A percentile compares a stretch with the other conserved stretches of the same genome.
These are phyloP conservation scores for Petrocephalus zakoni DNA, from an alignment of 2,113 vertebrate species.

Conservation along the genomic window DNA sequence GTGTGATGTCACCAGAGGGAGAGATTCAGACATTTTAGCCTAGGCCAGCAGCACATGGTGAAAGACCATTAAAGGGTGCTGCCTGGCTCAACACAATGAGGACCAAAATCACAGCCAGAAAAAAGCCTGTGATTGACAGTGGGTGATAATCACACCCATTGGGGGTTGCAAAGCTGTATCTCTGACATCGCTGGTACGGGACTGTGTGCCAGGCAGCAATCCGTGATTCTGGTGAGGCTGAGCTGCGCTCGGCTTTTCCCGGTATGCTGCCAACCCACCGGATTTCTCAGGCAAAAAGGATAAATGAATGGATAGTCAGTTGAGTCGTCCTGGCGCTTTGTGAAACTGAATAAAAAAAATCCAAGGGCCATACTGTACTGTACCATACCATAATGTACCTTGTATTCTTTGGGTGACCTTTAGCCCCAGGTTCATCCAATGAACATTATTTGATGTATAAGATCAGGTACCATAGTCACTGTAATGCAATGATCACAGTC, in stretches of 20 bases:
- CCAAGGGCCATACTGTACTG: neutral
- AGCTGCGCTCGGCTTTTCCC: neutral
- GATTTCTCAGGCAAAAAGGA: neutral
- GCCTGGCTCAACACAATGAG: neutral
- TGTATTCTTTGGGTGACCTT: neutral
- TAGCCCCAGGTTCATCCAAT: neutral
- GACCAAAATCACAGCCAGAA: neutral
- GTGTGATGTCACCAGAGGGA: neutral
- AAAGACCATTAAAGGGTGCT: neutral
- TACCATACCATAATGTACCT: neutral
- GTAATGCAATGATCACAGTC: neutral
- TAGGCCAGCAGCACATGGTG: neutral
- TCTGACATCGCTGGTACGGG: neutral
- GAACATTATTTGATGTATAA: neutral
- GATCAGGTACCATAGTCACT: neutral
- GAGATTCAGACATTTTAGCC: neutral
- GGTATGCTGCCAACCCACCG: neutral
- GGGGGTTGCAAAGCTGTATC: neutral
- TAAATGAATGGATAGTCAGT: neutral
- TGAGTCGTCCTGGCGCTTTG: neutral
- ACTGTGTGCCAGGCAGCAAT: neutral
- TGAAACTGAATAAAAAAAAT: neutral
- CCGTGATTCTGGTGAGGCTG: neutral
- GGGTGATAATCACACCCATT: neutral
- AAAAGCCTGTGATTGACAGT: neutral